Conservation (phyloP, 2,888 invertebrate species). For the Drosophila atroscutellata region DNA sequence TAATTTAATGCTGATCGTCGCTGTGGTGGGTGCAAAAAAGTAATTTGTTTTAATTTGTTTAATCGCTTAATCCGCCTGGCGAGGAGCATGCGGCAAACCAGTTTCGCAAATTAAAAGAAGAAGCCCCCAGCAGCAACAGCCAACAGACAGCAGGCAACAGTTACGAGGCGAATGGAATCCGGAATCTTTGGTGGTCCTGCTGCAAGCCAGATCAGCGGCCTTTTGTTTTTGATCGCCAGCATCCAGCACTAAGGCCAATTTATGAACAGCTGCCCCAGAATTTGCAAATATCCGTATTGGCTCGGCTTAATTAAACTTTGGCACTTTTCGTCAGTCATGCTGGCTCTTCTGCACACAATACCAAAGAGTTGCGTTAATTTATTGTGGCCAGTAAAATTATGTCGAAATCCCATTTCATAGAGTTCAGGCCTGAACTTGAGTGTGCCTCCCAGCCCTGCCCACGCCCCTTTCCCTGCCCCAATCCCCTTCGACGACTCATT, state of each 20-base stretch:
- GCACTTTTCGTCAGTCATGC: slow-evolving; percentile 70
- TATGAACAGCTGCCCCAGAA: slow-evolving; percentile 60
- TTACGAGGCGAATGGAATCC: slow-evolving; percentile 36
- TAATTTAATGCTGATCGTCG: slow-evolving; percentile 68
- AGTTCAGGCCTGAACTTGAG: slow-evolving; percentile 32
- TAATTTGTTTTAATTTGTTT: slow-evolving; percentile 83
- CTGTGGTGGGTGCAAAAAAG: slow-evolving; percentile 80
- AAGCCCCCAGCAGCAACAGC: slow-evolving; percentile 27
- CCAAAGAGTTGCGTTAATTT: slow-evolving; percentile 54
- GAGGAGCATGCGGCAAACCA: slow-evolving; percentile 36
- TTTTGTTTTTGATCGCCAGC: slow-evolving; percentile 73
- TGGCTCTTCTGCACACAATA: slow-evolving; percentile 20
- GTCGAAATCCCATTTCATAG: slow-evolving; percentile 68
- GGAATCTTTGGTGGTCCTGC: slow-evolving; percentile 74
- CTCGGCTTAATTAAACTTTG: slow-evolving; percentile 73
- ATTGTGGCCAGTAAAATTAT: slow-evolving; percentile 63
- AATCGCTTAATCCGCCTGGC: slow-evolving; percentile 79
- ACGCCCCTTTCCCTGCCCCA: not conserved
- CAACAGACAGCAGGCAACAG: slow-evolving; percentile 11
- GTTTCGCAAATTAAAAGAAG: slow-evolving; percentile 64
- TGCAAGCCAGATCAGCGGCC: slow-evolving; percentile 59
- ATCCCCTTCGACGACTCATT: slow-evolving; percentile 3
- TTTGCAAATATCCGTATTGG: slow-evolving; percentile 38
- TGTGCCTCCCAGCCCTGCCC: not conserved
- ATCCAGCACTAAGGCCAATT: slow-evolving; percentile 67